A percentile compares a stretch with the other conserved stretches of the same genome.
These are phyloP conservation scores for Periphyllus acericola DNA, from an alignment of 2,888 invertebrate species.

Conservation along the genomic window DNA sequence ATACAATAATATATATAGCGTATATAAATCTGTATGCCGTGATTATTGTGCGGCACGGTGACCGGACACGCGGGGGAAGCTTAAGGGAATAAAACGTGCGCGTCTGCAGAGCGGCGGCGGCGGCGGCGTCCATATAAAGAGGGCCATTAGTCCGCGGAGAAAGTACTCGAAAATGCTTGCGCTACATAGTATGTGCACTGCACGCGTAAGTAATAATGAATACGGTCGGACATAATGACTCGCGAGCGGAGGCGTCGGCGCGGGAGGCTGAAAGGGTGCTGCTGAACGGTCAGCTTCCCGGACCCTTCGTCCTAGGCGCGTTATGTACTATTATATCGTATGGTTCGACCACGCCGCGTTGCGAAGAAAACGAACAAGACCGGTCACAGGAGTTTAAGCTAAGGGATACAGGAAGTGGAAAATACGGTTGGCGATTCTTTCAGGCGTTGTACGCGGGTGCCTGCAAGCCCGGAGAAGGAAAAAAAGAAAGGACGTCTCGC, in stretches of 20 bases:
- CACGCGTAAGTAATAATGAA: not conserved
- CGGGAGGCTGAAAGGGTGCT: not conserved
- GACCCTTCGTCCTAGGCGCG: not conserved
- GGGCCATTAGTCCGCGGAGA: not conserved
- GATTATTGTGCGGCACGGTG: not conserved
- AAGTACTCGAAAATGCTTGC: not conserved
- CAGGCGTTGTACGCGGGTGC: no score
- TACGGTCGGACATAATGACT: not conserved
- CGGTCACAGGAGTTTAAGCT: no score
- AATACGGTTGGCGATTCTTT: no score
- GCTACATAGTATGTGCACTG: not conserved
- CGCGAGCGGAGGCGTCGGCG: not conserved
- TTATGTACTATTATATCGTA: not conserved
- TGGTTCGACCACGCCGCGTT: not conserved
- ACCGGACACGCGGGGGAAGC: not conserved
- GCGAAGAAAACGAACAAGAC: not conserved
- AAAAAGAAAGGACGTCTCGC: no score
- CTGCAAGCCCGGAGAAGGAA: no score
- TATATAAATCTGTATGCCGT: not conserved
- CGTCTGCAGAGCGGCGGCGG: not conserved
- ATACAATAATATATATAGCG: not conserved
- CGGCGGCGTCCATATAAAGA: not conserved
- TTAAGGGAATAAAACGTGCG: not conserved
- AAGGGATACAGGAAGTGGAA: no score
- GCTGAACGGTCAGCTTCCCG: not conserved